These are phyloP conservation scores for Cheilosia vulpina DNA, from an alignment of 2,888 invertebrate species.

Conservation along the genomic window DNA sequence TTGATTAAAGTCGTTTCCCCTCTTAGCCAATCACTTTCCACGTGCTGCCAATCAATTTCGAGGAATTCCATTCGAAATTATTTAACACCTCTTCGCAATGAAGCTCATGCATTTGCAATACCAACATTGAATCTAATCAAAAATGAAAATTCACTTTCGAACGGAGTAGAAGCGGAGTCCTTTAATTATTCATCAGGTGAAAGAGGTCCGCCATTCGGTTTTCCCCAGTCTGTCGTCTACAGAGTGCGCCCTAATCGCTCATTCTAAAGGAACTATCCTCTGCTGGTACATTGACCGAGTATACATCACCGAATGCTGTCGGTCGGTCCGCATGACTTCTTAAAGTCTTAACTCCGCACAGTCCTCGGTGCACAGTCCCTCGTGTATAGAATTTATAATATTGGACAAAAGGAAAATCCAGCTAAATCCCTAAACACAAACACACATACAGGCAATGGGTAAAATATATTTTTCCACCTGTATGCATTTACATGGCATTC, in stretches of 20 bases:
- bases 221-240: conserved; percentile 21
- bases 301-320: conserved; percentile 24
- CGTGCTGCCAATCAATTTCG: conserved; percentile 31
- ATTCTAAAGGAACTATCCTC: neutral
- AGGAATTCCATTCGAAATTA: conserved; percentile 32
- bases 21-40: conserved; percentile 9
- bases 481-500: conserved; percentile 51
- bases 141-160: conserved; percentile 53
- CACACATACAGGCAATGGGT: neutral
- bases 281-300: conserved; percentile 2
- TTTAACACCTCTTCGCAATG: conserved; percentile 15
- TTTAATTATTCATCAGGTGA: conserved; percentile 59
- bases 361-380: neutral
- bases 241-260: conserved; percentile 19
- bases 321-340: conserved; percentile 20
- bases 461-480: conserved; percentile 56
- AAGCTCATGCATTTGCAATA: conserved; percentile 17
- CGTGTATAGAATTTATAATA: conserved; percentile 54
- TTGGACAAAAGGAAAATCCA: conserved; percentile 10
- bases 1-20: neutral
- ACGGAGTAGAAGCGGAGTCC: conserved; percentile 1
- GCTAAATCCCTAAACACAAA: conserved; percentile 16
- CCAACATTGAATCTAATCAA: conserved; percentile 42
- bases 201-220: conserved; percentile 26
- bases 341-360: conserved; percentile 11